Evolutionary conservation across 2,888 invertebrate genomes (phyloP), one percentile per base, ranked within the genome.

Genomic region (Zygaena filipendulae): DNA sequence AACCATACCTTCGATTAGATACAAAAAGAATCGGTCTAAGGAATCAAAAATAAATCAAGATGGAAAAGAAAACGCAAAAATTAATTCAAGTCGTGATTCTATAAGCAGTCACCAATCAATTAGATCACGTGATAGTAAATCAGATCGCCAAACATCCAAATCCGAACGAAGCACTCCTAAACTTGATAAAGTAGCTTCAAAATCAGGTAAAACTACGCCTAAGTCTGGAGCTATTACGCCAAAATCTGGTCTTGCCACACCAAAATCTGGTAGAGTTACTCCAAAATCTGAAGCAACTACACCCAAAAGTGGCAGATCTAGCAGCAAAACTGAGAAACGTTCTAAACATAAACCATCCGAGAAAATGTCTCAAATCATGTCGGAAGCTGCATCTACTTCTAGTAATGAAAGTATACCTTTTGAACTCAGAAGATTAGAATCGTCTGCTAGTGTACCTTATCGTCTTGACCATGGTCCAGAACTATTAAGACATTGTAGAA

Each of bases 361-460:
- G 43, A 81, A 80, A 52, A 81, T 81, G 80, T 68, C 74, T 11
- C 79, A 79, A 40, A 49, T 80, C 21, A 80, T 81, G 72, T 81
- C 81, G 13, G 80, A 79, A 46, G 83, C 82, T 1, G 84, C 84
- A 33, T 83, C 84, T 10, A 84, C 83, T 22, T 84, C 84, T 2
- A 84, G 84, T 39, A 82, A 84, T 38, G 79, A 84, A 37, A 84
- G 80, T 46, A 69, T 80, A 46, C 81, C 80, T 8, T 74, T 74
- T 41, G 74, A 72, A 43, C 41, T 77, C 5, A 69, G 77, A 44
- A 61, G 81, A 39, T 50, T 84, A 34, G 83, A 83, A 42, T 67
- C 85, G 30, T 87, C 87, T 31, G 68, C 80, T 3, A 87, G 87
- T 49, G 86, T 87, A 14, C 88, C 87, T 2, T 85, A 85, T 36